These are phyloP conservation scores for Ligdia adustata DNA, from an alignment of 2,888 invertebrate genomes.

Conservation along the genomic window DNA sequence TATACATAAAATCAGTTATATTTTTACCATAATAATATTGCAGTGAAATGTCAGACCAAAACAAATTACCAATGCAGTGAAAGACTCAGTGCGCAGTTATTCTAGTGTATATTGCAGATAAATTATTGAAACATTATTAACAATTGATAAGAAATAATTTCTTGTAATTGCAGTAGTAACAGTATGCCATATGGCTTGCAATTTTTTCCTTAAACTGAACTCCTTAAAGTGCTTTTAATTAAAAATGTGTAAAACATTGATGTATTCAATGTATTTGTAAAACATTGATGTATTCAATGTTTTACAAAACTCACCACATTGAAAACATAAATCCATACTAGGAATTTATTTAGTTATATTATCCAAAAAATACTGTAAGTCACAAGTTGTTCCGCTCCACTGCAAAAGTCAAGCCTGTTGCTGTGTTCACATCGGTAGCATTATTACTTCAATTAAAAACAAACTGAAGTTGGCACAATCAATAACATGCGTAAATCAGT, in stretches of 20 bases:
- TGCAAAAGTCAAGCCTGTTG: slow-evolving; percentile 63
- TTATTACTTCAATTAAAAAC: slow-evolving; percentile 48
- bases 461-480: slow-evolving; percentile 62
- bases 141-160: not conserved
- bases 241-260: not conserved
- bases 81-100: not conserved
- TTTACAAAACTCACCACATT: slow-evolving; percentile 57
- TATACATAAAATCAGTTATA: too few species aligned
- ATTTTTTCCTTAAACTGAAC: slow-evolving; percentile 3
- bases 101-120: not conserved
- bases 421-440: slow-evolving; percentile 64
- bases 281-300: not conserved
- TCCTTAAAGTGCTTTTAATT: not conserved
- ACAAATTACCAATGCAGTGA: too few species aligned
- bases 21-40: too few species aligned
- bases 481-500: slow-evolving; percentile 43
- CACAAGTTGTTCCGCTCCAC: slow-evolving; percentile 58
- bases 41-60: too few species aligned
- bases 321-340: slow-evolving; percentile 63
- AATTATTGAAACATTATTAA: not conserved
- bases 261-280: not conserved
- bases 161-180: too few species aligned
- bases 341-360: slow-evolving; percentile 7
- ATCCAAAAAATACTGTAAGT: slow-evolving; percentile 36
- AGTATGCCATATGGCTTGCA: slow-evolving; percentile 17